Evolutionary conservation across 1,140 invertebrate genomes (phyloP), one percentile per base, ranked within the genome.

Genomic region (Argopecten irradians): DNA sequence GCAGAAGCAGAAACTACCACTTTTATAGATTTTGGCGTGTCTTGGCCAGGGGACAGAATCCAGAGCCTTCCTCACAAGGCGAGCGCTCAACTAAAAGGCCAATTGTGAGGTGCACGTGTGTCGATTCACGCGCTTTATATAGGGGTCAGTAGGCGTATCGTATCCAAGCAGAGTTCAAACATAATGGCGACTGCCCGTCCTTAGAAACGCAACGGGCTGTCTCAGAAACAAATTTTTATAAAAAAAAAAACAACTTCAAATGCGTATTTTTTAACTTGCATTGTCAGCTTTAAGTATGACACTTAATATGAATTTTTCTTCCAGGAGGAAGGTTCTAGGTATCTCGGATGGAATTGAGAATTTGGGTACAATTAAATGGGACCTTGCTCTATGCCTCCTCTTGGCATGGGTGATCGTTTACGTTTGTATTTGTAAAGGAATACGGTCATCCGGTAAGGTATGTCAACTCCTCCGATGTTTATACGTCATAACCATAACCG

Each of bases 341-440:
- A 97, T 98, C 90, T 98, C 98, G 1, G 96, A 97, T 91, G 98
- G 98, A 93, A 98, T 99, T 55, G 97, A 98, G 91, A 96, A 97
- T 84, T 97, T 98, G 0, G 97, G 98, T 93, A 96, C 96, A 0
- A 98, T 99, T 94, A 99, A 99, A 95, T 99, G 97, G 97, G 98
- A 98, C 94, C 98, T 99, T 87, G 98, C 97, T 5, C 93, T 98
- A 22, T 98, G 98, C n/a, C 96, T 99, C 19, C 96, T 98, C 0
- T 96, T 99, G 0, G 98, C 98, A 83, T 99, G 99, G 99, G 97
- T 98, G 39, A 96, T 99, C 13, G 98, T 99, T 83, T 99, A 99
- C 94, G 97, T 99, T 95, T 99, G 98, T 95, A 99, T 99, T 97
- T 99, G 99, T 88, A 99, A 99, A 95, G 99, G 99, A 41, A 99